These are phyloP conservation scores for Macroglossus sobrinus DNA, from an alignment of 2,113 vertebrate genomes.

Conservation along the genomic window DNA sequence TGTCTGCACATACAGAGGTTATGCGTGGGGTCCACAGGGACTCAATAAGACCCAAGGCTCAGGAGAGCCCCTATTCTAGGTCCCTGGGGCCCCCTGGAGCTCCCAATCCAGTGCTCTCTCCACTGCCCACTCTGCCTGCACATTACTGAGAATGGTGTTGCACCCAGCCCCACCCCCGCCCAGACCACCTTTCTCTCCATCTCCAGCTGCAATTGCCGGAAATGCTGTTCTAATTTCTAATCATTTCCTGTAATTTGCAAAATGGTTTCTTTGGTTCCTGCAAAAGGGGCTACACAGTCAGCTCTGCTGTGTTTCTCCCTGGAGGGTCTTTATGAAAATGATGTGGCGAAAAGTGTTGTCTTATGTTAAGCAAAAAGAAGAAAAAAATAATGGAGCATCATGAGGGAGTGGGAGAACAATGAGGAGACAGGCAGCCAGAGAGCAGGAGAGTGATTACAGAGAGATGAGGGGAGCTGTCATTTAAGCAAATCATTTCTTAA, in stretches of 20 bases:
- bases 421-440: not conserved
- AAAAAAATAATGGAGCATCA: not conserved
- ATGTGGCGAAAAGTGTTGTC: not conserved
- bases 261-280: conserved; percentile 36
- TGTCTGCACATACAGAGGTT: not conserved
- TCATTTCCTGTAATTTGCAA: conserved; percentile 69
- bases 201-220: conserved; percentile 51
- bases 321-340: conserved; percentile 53
- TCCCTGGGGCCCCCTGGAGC: rapidly evolving
- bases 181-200: not conserved
- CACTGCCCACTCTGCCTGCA: not conserved
- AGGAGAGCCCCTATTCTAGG: not conserved
- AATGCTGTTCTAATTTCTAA: conserved; percentile 45
- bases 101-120: not conserved
- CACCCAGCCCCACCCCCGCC: not conserved
- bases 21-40: not conserved
- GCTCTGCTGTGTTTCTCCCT: not conserved
- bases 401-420: not conserved
- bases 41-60: not conserved
- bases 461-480: conserved; percentile 2
- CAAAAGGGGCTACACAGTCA: conserved; percentile 5
- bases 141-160: not conserved
- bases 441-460: not conserved
- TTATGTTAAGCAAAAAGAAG: conserved; percentile 9
- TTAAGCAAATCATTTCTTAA: conserved; percentile 51